phyloP scores from a whole-genome alignment of 1,140 invertebrate species.

The Riptortus pedestris region DNA sequence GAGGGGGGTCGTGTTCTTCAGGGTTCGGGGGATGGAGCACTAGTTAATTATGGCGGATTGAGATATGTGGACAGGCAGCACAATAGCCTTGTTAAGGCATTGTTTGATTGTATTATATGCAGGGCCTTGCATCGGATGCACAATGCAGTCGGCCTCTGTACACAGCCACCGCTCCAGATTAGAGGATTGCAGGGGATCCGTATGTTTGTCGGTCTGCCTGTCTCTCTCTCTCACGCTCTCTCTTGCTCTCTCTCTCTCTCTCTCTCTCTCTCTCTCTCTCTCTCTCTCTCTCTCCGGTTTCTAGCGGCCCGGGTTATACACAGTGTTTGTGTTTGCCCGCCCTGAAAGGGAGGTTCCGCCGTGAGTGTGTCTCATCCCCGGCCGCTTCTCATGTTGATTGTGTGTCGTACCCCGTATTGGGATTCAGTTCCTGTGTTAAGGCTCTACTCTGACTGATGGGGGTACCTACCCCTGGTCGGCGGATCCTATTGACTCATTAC shows the following conservation, averaged over 20 bases:
- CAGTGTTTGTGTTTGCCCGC: conserved; percentile 9
- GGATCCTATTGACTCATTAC: conserved; percentile 11
- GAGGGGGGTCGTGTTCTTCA: too few relatives aligned
- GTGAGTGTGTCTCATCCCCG: too few relatives aligned
- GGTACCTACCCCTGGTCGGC: background rate
- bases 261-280: background rate
- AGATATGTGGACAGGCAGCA: conserved; percentile 12
- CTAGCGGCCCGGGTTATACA: background rate
- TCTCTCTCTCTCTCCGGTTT: background rate
- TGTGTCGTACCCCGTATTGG: too few relatives aligned
- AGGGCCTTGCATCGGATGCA: background rate
- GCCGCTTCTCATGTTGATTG: too few relatives aligned
- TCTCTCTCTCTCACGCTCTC: too few relatives aligned
- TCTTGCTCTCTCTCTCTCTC: too few relatives aligned
- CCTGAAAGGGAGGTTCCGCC: background rate
- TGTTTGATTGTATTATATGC: conserved; percentile 19
- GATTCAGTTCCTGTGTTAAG: too few relatives aligned
- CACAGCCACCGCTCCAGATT: conserved; percentile 6
- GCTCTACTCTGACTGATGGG: background rate
- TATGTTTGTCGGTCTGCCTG: conserved; percentile 1
- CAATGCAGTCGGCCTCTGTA: conserved; percentile 8
- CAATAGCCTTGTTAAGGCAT: conserved; percentile 19
- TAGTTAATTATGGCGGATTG: conserved; percentile 1
- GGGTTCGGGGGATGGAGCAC: too few relatives aligned
- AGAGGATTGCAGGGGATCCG: conserved; percentile 8